phyloP scores from a whole-genome alignment of 2,888 invertebrate genomes.

The Coelinius sp. region DNA sequence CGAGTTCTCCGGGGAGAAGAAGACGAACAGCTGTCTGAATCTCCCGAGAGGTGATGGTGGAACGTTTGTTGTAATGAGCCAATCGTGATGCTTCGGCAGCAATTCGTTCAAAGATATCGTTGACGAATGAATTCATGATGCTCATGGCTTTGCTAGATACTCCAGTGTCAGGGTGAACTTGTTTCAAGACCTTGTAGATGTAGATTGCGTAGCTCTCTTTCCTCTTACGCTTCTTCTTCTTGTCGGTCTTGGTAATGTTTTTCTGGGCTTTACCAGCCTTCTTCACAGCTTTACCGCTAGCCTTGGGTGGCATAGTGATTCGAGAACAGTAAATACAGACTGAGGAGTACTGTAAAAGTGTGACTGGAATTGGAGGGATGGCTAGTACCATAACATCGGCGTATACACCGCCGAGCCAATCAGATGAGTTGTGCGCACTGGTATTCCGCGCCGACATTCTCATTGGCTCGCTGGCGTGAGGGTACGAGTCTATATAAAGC shows the following conservation, averaged over 20 bases:
- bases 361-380: background rate
- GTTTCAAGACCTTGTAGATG: conserved; percentile 64
- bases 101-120: conserved; percentile 81
- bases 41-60: conserved; percentile 10
- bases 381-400: background rate
- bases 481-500: background rate
- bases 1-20: conserved; percentile 5
- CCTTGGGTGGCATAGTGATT: conserved; percentile 63
- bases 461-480: background rate
- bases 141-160: background rate
- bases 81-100: conserved; percentile 72
- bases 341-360: no score
- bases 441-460: no score
- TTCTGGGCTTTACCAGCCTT: conserved; percentile 71
- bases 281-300: conserved; percentile 71
- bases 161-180: background rate
- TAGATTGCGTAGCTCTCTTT: conserved; percentile 76
- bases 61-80: conserved; percentile 24
- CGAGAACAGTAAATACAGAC: no score
- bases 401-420: background rate
- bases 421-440: background rate
- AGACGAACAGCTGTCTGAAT: conserved; percentile 50
- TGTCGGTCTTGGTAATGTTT: conserved; percentile 67
- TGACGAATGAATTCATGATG: conserved; percentile 83
- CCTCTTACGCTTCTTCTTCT: conserved; percentile 66